A percentile compares a stretch with the other conserved stretches of the same genome.
phyloP scores from a whole-genome alignment of 2,797 vertebrate genomes.

The Allobates femoralis region DNA sequence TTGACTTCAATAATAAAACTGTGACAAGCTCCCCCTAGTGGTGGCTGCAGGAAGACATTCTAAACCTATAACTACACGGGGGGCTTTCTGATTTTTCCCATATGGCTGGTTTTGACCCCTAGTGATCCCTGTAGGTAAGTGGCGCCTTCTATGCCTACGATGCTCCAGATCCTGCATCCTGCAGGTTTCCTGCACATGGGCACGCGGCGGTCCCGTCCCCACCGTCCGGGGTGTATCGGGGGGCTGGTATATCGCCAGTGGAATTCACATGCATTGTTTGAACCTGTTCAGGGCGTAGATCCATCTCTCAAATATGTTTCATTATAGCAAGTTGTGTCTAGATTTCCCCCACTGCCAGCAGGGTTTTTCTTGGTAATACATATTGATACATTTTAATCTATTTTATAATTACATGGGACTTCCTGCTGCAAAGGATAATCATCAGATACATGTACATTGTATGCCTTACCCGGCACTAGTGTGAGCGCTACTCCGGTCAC shows the following conservation, averaged over 20 bases:
- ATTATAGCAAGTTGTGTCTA: slow-evolving; percentile 15
- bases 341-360: background rate
- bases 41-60: background rate
- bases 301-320: slow-evolving; percentile 8
- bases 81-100: too few relatives aligned
- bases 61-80: too few relatives aligned
- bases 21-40: too few relatives aligned
- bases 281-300: slow-evolving; percentile 36
- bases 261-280: slow-evolving; percentile 32
- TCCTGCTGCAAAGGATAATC: background rate
- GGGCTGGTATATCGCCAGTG: slow-evolving; percentile 11
- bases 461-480: background rate
- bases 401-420: background rate
- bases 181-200: background rate
- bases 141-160: background rate
- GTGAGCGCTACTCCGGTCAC: background rate
- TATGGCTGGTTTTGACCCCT: background rate
- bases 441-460: background rate
- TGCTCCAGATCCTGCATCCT: background rate
- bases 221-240: background rate
- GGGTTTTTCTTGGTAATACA: background rate
- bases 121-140: background rate
- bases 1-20: too few relatives aligned
- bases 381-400: background rate
- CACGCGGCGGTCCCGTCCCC: background rate